phyloP scores from a whole-genome alignment of 2,113 vertebrate genomes.

The Elgaria multicarinata region DNA sequence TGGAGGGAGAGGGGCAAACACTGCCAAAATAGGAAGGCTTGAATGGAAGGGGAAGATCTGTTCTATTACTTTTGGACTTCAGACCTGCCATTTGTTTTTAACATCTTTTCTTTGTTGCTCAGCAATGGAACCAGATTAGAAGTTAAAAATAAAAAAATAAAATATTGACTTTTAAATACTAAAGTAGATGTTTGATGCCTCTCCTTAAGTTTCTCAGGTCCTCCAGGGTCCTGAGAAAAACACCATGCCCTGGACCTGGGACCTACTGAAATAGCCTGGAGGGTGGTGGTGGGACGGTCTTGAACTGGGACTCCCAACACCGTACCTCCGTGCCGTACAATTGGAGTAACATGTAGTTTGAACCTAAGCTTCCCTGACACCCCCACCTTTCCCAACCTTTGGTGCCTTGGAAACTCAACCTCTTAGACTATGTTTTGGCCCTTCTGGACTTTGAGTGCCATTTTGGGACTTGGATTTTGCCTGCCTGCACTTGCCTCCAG shows the following conservation, averaged over 20 bases:
- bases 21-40: not conserved
- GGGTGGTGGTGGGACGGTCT: not conserved
- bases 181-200: slow-evolving; percentile 31
- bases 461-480: not conserved
- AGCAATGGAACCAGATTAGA: slow-evolving; percentile 68
- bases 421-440: not conserved
- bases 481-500: not conserved
- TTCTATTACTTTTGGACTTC: slow-evolving; percentile 50
- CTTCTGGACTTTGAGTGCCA: not conserved
- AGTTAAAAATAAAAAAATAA: slow-evolving; percentile 81
- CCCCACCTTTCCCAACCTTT: not conserved
- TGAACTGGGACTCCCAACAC: not conserved
- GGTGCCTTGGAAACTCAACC: not conserved
- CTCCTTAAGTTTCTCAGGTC: not conserved
- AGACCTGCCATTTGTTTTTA: slow-evolving; percentile 54
- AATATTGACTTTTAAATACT: slow-evolving; percentile 77
- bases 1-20: not conserved
- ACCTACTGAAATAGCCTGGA: not conserved
- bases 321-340: too few relatives aligned
- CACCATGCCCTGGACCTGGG: not conserved
- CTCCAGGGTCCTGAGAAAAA: not conserved
- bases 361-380: not conserved
- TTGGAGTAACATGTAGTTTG: too few relatives aligned
- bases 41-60: slow-evolving; percentile 30
- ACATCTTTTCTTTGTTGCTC: slow-evolving; percentile 67